phyloP scores from a whole-genome alignment of 2,113 vertebrate species.

The Nycticorax nycticorax region DNA sequence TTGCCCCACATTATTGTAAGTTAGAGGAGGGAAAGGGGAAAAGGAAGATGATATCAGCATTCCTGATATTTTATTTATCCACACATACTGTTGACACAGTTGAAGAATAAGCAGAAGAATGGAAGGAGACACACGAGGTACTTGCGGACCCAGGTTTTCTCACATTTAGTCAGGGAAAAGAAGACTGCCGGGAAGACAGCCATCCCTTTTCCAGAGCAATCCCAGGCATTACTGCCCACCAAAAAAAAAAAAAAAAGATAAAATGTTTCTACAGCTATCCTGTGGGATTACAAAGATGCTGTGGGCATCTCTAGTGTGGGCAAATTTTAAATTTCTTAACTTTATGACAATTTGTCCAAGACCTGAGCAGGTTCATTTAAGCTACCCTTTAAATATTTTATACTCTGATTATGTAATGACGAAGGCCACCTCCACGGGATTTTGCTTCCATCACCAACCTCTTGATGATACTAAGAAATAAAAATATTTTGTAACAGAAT shows the following conservation, averaged over 20 bases:
- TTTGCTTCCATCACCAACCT: neutral
- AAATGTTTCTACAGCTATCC: conserved; percentile 45
- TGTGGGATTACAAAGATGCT: conserved; percentile 48
- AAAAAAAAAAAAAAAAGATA: neutral
- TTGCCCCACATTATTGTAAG: conserved; percentile 65
- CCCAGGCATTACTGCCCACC: neutral
- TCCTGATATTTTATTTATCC: conserved; percentile 50
- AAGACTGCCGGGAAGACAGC: neutral
- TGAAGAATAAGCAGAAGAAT: conserved; percentile 27
- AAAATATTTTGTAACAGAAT: neutral
- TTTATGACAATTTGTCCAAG: conserved; percentile 53
- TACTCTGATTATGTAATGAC: neutral
- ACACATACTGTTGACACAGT: neutral
- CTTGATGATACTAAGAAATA: neutral
- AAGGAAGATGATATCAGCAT: conserved; percentile 57
- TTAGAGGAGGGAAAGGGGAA: conserved; percentile 47
- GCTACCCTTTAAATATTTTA: neutral
- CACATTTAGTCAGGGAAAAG: neutral
- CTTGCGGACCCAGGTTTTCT: neutral
- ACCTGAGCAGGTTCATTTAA: conserved; percentile 28
- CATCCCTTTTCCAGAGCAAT: neutral
- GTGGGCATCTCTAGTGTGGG: neutral
- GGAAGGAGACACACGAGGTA: neutral
- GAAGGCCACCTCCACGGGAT: neutral
- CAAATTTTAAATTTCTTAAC: conserved; percentile 46